Evolutionary conservation across 2,888 invertebrate genomes (phyloP), one percentile per base, ranked within the genome.

Genomic region (Tipula confusa): DNA sequence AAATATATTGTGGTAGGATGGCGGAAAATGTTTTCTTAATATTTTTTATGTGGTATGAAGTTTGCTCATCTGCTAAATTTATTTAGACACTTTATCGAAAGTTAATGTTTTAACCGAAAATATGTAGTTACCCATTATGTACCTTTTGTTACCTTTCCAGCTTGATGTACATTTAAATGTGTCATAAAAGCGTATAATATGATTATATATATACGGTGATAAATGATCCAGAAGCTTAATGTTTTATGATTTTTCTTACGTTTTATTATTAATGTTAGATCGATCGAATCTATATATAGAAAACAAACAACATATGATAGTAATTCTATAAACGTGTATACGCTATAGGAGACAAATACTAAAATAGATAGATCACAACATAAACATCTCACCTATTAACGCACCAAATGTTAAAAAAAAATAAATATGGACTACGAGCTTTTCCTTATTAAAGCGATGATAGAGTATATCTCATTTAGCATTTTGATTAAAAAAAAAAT

Each of bases 381-480:
- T 48, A 18, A 48, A 48, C 18, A 18, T 15, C 64, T 24, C 18
- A 9, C 13, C 38, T 6, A 13, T 31, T 33, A 1, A 64, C 24
- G 7, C 24, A 18, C 64, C 15, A 43, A 43, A 3, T 43, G 43
- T 5, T 15, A 43, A 4, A 43, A 15, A 15, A n/a, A n/a, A 24
- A 64, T 64, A 9, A 24, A 24, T 15, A 48, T 4, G 9, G 64
- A 9, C 64, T 64, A 64, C 18, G 64, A 64, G 64, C 64, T 64
- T 64, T 64, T 24, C 24, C 24, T 7, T 38, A 64, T 64, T 64
- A 18, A 64, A 64, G 24, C 24, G 64, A 64, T 64, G 64, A 64
- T 64, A 24, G 64, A 64, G 64, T 64, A 64, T 64, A 64, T 64
- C 64, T 64, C 64, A 64, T 64, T 64, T 64, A 64, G 64, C 64